A percentile compares a stretch with the other conserved stretches of the same genome.
phyloP scores from a whole-genome alignment of 2,888 invertebrate genomes.

The Antitype chi region DNA sequence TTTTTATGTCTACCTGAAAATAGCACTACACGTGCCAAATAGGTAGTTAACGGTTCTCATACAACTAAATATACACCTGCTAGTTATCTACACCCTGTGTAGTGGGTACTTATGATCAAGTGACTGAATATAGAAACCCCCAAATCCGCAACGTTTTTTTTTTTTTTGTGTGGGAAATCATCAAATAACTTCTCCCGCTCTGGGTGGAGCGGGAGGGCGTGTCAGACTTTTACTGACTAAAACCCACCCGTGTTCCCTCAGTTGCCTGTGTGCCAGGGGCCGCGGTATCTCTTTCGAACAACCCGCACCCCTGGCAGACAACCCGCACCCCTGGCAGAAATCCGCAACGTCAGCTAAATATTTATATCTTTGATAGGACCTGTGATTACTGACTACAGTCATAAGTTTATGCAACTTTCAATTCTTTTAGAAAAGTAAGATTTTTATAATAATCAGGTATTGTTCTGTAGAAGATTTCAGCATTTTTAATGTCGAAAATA shows the following conservation, averaged over 20 bases:
- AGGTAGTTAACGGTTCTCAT: neutral
- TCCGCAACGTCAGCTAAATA: constrained; percentile 1
- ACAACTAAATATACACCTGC: neutral
- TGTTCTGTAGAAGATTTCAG: neutral
- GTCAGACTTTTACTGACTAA: too few species aligned
- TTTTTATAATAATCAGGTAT: neutral
- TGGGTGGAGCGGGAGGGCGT: too few species aligned
- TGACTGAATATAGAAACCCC: neutral
- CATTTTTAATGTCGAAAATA: constrained; percentile 34
- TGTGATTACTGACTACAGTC: neutral
- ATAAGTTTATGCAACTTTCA: constrained; percentile 8
- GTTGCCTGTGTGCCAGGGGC: too few species aligned
- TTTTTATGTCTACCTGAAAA: neutral
- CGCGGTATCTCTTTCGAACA: too few species aligned
- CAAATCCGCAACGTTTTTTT: neutral
- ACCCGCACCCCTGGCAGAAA: too few species aligned
- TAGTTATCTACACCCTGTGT: neutral
- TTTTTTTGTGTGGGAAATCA: too few species aligned
- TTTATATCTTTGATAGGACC: neutral
- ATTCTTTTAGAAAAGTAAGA: neutral
- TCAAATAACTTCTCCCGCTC: too few species aligned
- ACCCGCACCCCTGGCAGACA: too few species aligned
- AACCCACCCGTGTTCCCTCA: too few species aligned
- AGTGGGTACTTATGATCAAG: neutral
- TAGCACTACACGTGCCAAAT: neutral